These are phyloP conservation scores for Caenorhabditis doughertyi DNA, from an alignment of 2,888 invertebrate species.

Conservation along the genomic window DNA sequence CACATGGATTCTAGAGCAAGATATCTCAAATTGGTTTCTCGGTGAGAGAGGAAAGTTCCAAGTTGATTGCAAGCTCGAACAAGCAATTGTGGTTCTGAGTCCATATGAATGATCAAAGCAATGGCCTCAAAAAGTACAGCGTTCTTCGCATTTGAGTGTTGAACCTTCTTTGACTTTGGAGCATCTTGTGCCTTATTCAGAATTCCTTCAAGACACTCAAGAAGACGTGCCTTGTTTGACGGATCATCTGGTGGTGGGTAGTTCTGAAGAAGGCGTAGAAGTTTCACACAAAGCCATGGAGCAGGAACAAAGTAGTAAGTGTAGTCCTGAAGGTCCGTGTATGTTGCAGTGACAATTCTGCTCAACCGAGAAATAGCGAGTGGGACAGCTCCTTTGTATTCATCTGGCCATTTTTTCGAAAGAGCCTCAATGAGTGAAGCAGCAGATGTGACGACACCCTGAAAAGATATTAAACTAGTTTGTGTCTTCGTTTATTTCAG, in stretches of 20 bases:
- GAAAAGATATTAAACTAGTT: constrained; percentile 30
- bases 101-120: constrained; percentile 99
- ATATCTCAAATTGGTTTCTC: constrained; percentile 97
- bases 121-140: constrained; percentile 99
- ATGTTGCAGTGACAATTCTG: constrained; percentile 97
- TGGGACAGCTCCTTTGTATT: constrained; percentile 99
- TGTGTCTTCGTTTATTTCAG: too few species aligned
- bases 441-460: constrained; percentile 98
- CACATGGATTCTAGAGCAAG: constrained; percentile 99
- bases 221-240: constrained; percentile 94
- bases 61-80: constrained; percentile 99
- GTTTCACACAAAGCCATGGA: constrained; percentile 99
- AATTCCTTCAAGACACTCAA: constrained; percentile 91
- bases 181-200: constrained; percentile 91
- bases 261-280: constrained; percentile 95
- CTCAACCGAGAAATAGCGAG: constrained; percentile 95
- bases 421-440: constrained; percentile 97
- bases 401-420: constrained; percentile 98
- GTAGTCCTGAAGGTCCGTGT: constrained; percentile 98
- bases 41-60: constrained; percentile 93
- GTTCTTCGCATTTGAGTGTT: constrained; percentile 99
- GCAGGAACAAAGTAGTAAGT: constrained; percentile 99
- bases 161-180: constrained; percentile 99
- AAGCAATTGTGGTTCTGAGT: constrained; percentile 87
- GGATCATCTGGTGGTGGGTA: constrained; percentile 99